Evolutionary conservation across 2,888 invertebrate genomes (phyloP), one percentile per base, ranked within the genome.

Genomic region (Neuroscelio doddi): DNA sequence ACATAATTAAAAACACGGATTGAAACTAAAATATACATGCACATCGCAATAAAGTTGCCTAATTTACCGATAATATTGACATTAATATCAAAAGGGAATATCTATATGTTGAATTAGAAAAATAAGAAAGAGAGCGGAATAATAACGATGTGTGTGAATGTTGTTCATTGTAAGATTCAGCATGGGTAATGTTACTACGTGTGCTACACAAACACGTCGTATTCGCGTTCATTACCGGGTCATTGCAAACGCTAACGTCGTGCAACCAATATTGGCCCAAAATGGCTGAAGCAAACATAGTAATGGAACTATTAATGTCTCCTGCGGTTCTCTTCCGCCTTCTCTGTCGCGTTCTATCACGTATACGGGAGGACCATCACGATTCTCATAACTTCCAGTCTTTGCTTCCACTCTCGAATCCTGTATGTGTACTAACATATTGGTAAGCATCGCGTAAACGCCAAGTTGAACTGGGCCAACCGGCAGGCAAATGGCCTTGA

Each of bases 341-440:
- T 36, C 4, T 30, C 30, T 9, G 30, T 10, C n/a, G 10, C 10
- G 45, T 51, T 46, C 30, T 30, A 24, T 38, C 53, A 57, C 57
- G 64, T 64, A 52, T 65, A 32, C 61, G 36, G 45, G 45, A 53
- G 58, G 64, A 62, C 71, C 44, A 70, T 70, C 71, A 58, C 68
- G 68, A 71, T 70, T 70, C 74, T 76, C 79, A 68, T 75, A 77
- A 79, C 76, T 76, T 76, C 70, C 68, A 64, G 56, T 55, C 68
- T 55, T 51, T 62, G 63, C 65, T 38, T 15, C 17, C 17, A 56
- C 71, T 63, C 59, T 66, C 59, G 52, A 57, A 53, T 29, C 39
- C 38, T 9, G 12, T 52, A 46, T 51, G 5, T 2, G 1, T 2
- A 9, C 1, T n/a, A 3, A 15, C 29, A 26, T 44, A 29, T 44